Conservation (phyloP, 2,113 vertebrate species). For the Nycticebus coucang region DNA sequence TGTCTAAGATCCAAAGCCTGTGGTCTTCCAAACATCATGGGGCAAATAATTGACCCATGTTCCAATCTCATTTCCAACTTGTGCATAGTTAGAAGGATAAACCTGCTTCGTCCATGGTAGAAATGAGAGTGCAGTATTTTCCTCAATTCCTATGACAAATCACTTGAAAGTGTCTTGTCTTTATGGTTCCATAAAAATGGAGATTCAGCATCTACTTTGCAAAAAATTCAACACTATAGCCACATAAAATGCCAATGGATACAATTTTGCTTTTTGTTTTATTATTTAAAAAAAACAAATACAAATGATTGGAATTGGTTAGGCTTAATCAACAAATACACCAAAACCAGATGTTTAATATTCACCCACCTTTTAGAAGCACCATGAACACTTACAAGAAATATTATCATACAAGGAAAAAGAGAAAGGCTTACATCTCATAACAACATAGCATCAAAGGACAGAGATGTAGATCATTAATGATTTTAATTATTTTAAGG, state of each 20-base stretch:
- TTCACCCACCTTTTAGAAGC: constrained; percentile 78
- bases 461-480: constrained; percentile 79
- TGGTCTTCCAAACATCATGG: neutral
- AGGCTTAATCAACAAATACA: constrained; percentile 11
- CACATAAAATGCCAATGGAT: neutral
- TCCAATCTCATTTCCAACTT: neutral
- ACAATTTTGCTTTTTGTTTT: neutral
- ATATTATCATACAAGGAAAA: constrained; percentile 66
- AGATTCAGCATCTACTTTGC: neutral
- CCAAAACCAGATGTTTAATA: constrained; percentile 55
- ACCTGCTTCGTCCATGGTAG: neutral
- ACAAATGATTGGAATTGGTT: neutral
- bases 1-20: neutral
- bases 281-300: constrained; percentile 24
- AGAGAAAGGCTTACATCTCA: constrained; percentile 63
- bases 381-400: constrained; percentile 71
- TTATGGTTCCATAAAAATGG: neutral
- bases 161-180: neutral
- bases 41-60: neutral
- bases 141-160: neutral
- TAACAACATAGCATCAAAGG: constrained; percentile 77
- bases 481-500: constrained; percentile 84
- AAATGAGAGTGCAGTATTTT: neutral
- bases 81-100: neutral
- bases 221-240: constrained; percentile 20